Evolutionary conservation across 37 sponge, comb jelly and placozoan species (phyloP), one percentile per base, ranked within the genome.

Genomic region (Cliona cf. orientalis): DNA sequence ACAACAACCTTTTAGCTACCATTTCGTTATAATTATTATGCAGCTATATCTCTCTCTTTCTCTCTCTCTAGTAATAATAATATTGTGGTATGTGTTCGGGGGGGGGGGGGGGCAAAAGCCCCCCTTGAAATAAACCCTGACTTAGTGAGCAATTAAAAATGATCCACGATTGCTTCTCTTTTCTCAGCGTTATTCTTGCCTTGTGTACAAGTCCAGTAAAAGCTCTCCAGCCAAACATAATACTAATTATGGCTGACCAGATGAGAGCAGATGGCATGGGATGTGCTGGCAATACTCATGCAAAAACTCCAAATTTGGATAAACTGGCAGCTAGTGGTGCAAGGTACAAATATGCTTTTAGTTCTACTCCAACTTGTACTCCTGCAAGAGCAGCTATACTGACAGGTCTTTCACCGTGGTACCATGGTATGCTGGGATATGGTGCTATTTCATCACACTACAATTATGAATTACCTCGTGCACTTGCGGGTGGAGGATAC

Each of bases 351-450:
- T 80, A 87, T 46, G 86, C 86, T 34, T 90, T 78, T 64, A 86
- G 81, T 43, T 80, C 91, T 25, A 90, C 91, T 0, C 91, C 91
- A 29, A 86, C 86, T n/a, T 90, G 91, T 76, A 90, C 91, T 21
- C 91, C 91, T 53, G 91, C 91, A 6, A 40, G 91, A 22, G 85
- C 91, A 14, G 91, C 91, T 63, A 72, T 90, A 12, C 82, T 90
- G 25, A 90, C 91, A 0, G 91, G 91, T 37, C 86, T 85, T 21
- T 84, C 85, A 29, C 91, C 91, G 5, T 90, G 91, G 91, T 84
- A 90, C 53, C 91, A 90, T 63, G 91, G 91, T 11, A 90, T 90
- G 91, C 81, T 90, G 0, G 91, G 86, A 5, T 90, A 85, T 62
- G 91, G 91, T 0, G 42, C 4, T 23, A 49, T 90, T 6, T 86